Conservation (phyloP, 2,797 vertebrate species). For the Monodelphis domestica region DNA sequence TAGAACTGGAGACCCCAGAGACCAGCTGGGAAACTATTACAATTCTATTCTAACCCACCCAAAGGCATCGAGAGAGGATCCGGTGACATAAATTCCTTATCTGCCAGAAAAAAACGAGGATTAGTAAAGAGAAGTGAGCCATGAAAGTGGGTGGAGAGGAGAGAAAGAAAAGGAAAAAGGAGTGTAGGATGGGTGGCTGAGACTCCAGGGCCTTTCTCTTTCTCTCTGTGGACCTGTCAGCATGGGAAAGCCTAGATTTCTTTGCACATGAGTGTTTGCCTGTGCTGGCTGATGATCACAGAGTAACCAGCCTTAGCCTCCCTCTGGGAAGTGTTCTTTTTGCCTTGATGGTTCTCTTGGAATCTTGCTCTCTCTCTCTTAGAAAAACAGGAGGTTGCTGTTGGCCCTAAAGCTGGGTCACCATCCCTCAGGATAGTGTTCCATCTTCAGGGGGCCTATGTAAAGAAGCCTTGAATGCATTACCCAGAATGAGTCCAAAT, state of each 20-base stretch:
- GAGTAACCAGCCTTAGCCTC: background rate
- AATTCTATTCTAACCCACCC: background rate
- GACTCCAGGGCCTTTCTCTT: background rate
- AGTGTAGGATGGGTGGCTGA: background rate
- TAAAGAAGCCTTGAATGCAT: background rate
- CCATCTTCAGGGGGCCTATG: conserved; percentile 5
- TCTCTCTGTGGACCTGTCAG: background rate
- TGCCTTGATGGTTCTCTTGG: background rate
- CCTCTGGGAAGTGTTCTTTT: background rate
- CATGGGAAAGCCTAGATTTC: background rate
- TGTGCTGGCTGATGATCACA: background rate
- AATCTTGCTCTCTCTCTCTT: background rate
- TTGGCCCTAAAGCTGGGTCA: background rate
- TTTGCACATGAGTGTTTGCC: background rate
- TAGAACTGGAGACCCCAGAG: background rate
- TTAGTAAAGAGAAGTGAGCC: background rate
- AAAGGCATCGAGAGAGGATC: background rate
- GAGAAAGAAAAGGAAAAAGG: background rate
- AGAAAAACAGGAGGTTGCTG: background rate
- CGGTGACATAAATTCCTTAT: background rate
- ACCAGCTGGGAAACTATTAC: background rate
- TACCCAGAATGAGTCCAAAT: background rate
- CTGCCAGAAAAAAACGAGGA: background rate
- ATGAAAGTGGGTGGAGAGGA: background rate
- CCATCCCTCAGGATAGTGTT: background rate